Percentiles rank a stretch among this genome's conserved stretches.
Evolutionary conservation across 2,797 vertebrate species (phyloP).

Genomic region (Phrynocephalus vlangalii): DNA sequence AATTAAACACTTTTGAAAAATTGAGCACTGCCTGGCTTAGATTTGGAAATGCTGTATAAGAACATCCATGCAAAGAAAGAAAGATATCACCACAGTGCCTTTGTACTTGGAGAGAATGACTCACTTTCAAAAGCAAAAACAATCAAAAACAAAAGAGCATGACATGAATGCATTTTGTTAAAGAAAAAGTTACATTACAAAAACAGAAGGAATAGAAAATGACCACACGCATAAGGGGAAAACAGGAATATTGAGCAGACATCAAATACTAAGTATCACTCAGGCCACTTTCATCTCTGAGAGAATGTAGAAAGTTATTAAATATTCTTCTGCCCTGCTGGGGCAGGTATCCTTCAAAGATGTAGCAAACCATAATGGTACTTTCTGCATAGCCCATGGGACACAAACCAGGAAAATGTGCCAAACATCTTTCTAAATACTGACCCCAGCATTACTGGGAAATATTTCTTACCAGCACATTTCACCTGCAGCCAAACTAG

Average conservation of each 20-base stretch:
- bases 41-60: neutral
- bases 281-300: slow-evolving; percentile 17
- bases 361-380: neutral
- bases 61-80: neutral
- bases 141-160: neutral
- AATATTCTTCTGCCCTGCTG: neutral
- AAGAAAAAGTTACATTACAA: neutral
- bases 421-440: neutral
- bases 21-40: neutral
- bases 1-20: neutral
- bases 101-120: slow-evolving; percentile 31
- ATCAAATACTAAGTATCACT: slow-evolving; percentile 35
- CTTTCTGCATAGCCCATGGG: neutral
- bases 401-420: neutral
- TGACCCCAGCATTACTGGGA: neutral
- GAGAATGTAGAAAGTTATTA: neutral
- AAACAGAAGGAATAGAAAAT: slow-evolving; percentile 35
- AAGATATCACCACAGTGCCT: neutral
- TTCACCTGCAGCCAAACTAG: neutral
- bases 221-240: slow-evolving; percentile 7
- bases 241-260: slow-evolving; percentile 11
- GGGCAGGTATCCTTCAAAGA: neutral
- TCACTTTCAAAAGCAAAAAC: rapidly evolving
- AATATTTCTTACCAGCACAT: neutral
- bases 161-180: neutral